Evolutionary conservation across 2,797 vertebrate genomes (phyloP), one percentile per base, ranked within the genome.

Genomic region (Eremophila alpestris): DNA sequence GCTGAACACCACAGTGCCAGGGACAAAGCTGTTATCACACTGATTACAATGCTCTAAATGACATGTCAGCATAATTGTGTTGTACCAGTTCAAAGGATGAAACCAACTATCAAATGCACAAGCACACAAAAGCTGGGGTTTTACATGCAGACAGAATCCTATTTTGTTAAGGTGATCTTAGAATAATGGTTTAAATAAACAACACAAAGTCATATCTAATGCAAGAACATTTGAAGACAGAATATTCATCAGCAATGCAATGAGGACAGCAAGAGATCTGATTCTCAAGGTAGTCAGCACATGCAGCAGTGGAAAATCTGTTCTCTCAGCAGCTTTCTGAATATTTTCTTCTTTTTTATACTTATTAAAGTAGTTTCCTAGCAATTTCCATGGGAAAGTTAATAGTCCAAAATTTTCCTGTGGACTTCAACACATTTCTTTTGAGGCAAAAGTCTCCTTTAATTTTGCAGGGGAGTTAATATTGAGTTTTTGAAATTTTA

Each of bases 11-110:
- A 19, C 16, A 40, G n/a, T 51, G 92, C 89, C 79, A 96, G 60
- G 52, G 55, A 83, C 59, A 89, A 83, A 91, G 84, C 51, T 86
- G 69, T 32, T 56, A 93, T 74, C 90, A 85, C 79, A 43, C 69
- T 73, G 85, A 90, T 62, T 73, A 78, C 20, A 83, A 73, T 8
- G 70, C 83, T 76, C 55, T 46, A 60, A 81, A 82, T 65, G 65
- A 92, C 73, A 91, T 27, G n/a, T 36, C 29, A 71, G 43, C 26
- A 38, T n/a, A 41, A 75, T 7, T 80, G 40, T 76, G 56, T 16
- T 90, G 54, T 40, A 69, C 27, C 41, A 88, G 46, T 26, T 88
- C 63, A 82, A 76, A 93, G 55, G 58, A 79, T 78, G 21, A 90
- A 92, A 89, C 78, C 48, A 81, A 49, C 41, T 67, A 51, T 71